phyloP scores from a whole-genome alignment of 2,113 vertebrate species.

The Hystrix cristata region DNA sequence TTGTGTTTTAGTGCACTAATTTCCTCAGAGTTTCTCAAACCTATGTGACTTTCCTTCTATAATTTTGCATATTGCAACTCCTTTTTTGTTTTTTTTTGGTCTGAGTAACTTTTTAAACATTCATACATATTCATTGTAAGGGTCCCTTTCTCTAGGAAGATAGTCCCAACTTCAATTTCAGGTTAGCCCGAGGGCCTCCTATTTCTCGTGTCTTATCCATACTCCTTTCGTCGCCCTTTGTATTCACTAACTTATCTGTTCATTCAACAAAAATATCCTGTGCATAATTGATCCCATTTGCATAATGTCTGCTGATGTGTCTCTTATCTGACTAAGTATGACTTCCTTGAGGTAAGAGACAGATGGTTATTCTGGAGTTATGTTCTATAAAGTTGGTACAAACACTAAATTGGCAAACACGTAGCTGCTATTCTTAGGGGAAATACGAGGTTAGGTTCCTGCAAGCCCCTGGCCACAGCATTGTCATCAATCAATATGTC shows the following conservation, averaged over 20 bases:
- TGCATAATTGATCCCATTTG: background rate
- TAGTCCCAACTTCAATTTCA: background rate
- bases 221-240: background rate
- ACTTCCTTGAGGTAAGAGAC: background rate
- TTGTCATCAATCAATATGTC: background rate
- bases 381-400: background rate
- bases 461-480: background rate
- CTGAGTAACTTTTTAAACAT: background rate
- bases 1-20: background rate
- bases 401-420: background rate
- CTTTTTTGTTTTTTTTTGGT: background rate
- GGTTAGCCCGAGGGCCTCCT: background rate
- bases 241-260: background rate
- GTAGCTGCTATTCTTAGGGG: background rate
- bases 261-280: background rate
- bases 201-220: background rate
- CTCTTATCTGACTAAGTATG: background rate
- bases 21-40: background rate
- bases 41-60: background rate
- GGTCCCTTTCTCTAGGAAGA: background rate
- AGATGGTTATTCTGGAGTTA: constrained; percentile 3
- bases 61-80: constrained; percentile 11
- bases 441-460: background rate
- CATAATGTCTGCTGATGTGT: background rate
- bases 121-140: background rate